Evolutionary conservation across 2,888 invertebrate genomes (phyloP), one percentile per base, ranked within the genome.

Genomic region (Ormyrus labotus): DNA sequence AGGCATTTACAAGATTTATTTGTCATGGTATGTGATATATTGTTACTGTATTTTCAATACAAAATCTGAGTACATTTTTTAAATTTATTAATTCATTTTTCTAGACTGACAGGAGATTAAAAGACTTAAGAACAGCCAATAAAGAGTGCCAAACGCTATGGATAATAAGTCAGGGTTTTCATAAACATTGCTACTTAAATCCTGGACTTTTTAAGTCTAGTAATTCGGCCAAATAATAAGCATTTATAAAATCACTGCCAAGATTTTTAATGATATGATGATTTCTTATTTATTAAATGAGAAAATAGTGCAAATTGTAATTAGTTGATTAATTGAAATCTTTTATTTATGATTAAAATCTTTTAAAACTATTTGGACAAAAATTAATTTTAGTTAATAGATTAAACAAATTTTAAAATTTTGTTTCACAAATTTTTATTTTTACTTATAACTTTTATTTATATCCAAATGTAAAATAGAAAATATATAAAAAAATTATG

Each of bases 141-240:
- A 7, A 80, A 10, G 74, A 84, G 51, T 88, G 87, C 67, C 90
- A 90, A 77, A 90, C 90, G 2, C 83, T 88, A 50, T 82, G 78
- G 48, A 63, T 86, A 6, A 81, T 84, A 45, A 83, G 71, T 6
- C 83, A 86, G 58, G 90, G 90, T 71, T 90, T 91, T 70, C 86
- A 85, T 78, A 88, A 87, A 78, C 87, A 88, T 61, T 87, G 89
- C 72, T 91, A 87, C 60, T 81, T 90, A 64, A 88, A 90, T 84
- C 90, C 90, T 48, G 90, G 90, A 57, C 84, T 89, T 53, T 67
- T 84, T 85, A 80, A 82, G 58, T n/a, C 71, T 51, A 45, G 51
- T 7, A 68, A 58, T 13, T 11, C 58, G 65, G 69, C 55, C 61
- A 77, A 73, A 77, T 77, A 71, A 55, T 61, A 53, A 45, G 57